Evolutionary conservation across 2,113 vertebrate genomes (phyloP).

Genomic region (Oncorhynchus mykiss): DNA sequence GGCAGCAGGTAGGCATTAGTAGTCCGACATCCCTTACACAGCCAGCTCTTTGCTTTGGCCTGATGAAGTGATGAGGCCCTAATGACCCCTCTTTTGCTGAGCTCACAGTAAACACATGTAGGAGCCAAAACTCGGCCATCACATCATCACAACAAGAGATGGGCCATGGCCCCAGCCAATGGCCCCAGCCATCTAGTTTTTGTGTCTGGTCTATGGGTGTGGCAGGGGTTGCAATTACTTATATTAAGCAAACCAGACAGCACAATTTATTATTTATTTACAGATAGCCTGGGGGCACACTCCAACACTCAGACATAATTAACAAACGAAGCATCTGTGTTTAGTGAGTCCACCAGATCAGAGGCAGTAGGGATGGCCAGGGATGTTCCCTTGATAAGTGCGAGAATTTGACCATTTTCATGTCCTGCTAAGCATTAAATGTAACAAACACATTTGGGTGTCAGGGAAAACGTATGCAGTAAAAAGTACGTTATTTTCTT

Average conservation of each 20-base stretch:
- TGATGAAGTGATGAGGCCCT: not conserved
- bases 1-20: slow-evolving; percentile 5
- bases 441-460: no score
- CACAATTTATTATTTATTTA: not conserved
- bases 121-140: not conserved
- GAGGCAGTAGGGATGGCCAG: no score
- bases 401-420: no score
- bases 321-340: no score
- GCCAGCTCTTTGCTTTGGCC: not conserved
- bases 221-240: not conserved
- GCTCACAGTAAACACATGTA: not conserved
- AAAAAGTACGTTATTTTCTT: no score
- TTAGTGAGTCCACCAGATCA: no score
- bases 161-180: not conserved
- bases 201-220: not conserved
- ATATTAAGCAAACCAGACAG: not conserved
- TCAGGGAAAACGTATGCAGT: no score
- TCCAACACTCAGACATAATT: no score
- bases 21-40: not conserved
- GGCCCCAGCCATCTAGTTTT: not conserved
- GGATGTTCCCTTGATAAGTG: no score
- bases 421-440: no score
- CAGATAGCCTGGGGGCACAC: no score
- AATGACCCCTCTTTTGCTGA: not conserved
- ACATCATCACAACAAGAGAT: not conserved